phyloP scores from a whole-genome alignment of 2,888 invertebrate genomes.

The Nymphalis urticae region DNA sequence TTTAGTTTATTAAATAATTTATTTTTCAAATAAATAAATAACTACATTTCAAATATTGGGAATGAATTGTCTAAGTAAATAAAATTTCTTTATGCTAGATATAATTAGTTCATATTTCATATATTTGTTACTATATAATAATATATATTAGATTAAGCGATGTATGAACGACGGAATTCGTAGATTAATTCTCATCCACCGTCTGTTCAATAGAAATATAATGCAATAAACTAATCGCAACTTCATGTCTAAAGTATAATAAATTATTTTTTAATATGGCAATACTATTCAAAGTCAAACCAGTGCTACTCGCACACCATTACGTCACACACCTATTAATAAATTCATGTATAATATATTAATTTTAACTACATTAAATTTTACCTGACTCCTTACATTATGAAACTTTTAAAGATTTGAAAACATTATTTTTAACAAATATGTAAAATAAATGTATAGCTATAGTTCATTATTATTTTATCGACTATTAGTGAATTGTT shows the following conservation, averaged over 20 bases:
- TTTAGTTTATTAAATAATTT: slow-evolving; percentile 23
- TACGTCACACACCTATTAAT: slow-evolving; percentile 45
- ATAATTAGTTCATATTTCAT: slow-evolving; percentile 20
- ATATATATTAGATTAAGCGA: slow-evolving; percentile 4
- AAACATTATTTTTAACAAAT: slow-evolving; percentile 29
- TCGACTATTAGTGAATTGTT: slow-evolving; percentile 16
- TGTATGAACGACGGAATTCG: not conserved
- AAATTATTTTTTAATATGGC: slow-evolving; percentile 47
- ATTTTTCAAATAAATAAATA: slow-evolving; percentile 32
- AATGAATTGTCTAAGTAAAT: slow-evolving; percentile 37
- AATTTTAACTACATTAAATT: slow-evolving; percentile 31
- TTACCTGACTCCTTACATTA: slow-evolving; percentile 25
- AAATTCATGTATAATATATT: slow-evolving; percentile 47
- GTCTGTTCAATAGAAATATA: not conserved
- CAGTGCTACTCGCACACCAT: slow-evolving; percentile 63
- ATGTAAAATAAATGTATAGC: slow-evolving; percentile 26
- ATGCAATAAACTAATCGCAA: not conserved
- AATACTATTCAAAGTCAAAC: slow-evolving; percentile 49
- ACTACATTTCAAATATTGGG: slow-evolving; percentile 36
- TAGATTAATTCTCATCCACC: not conserved
- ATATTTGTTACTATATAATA: slow-evolving; percentile 8
- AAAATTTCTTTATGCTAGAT: slow-evolving; percentile 29
- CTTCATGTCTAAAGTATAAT: slow-evolving; percentile 20
- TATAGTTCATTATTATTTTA: slow-evolving; percentile 17
- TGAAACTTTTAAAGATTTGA: slow-evolving; percentile 29